Percentiles rank a stretch among this genome's conserved stretches.
Evolutionary conservation across 2,888 invertebrate species (phyloP).

Genomic region (Oxyscelio sp.): DNA sequence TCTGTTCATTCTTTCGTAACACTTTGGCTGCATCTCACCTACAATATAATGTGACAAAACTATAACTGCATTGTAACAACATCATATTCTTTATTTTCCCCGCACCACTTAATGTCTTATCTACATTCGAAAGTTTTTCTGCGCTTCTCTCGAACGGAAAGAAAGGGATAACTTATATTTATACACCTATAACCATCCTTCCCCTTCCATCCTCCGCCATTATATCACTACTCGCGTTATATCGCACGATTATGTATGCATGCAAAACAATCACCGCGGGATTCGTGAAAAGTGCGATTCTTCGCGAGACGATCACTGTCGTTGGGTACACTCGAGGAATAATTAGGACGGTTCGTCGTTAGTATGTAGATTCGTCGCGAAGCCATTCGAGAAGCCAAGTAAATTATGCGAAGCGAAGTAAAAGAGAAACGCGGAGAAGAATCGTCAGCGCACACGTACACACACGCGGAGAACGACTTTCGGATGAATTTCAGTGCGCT

Average conservation of each 20-base stretch:
- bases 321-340: constrained; percentile 80
- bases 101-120: no score
- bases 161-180: no score
- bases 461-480: constrained; percentile 73
- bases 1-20: no score
- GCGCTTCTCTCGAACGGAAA: no score
- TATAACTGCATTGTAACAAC: no score
- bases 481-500: constrained; percentile 80
- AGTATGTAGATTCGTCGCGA: constrained; percentile 81
- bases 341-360: constrained; percentile 84
- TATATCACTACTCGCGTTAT: neutral
- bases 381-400: constrained; percentile 62
- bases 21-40: no score
- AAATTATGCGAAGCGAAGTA: constrained; percentile 59
- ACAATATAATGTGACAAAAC: no score
- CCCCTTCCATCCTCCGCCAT: no score
- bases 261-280: constrained; percentile 31
- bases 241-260: constrained; percentile 28
- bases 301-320: constrained; percentile 73
- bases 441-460: constrained; percentile 14
- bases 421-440: constrained; percentile 37
- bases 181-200: no score
- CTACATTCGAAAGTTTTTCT: no score
- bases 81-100: no score
- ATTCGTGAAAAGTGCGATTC: constrained; percentile 32